Evolutionary conservation across 2,113 vertebrate genomes (phyloP).

Genomic region (Chascanopsetta lugubris): DNA sequence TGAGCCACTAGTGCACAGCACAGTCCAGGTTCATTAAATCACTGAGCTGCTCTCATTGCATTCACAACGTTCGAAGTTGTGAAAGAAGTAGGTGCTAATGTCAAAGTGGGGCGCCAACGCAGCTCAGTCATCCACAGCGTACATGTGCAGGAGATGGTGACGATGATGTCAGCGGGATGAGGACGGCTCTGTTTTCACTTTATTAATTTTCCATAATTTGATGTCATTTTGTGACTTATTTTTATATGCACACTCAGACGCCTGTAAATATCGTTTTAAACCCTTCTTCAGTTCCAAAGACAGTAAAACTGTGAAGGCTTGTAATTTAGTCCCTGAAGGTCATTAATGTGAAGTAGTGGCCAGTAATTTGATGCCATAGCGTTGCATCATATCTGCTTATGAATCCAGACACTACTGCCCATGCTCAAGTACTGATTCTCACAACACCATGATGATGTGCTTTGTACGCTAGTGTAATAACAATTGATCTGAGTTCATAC

Average conservation of each 20-base stretch:
- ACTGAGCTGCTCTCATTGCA: conserved; percentile 39
- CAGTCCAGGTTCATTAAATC: conserved; percentile 39
- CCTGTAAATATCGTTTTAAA: not conserved
- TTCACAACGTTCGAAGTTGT: conserved; percentile 37
- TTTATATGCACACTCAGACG: not conserved
- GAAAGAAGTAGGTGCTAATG: conserved; percentile 31
- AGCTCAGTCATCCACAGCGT: not conserved
- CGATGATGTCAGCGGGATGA: not conserved
- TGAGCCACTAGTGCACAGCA: conserved; percentile 28
- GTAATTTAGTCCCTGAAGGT: conserved; percentile 6
- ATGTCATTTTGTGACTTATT: not conserved
- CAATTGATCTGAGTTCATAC: too few species aligned
- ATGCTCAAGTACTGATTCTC: not conserved
- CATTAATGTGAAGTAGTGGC: not conserved
- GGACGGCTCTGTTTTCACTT: not conserved
- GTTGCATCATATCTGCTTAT: conserved; percentile 6
- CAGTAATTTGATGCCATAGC: conserved; percentile 14
- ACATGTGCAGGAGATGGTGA: not conserved
- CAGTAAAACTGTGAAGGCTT: not conserved
- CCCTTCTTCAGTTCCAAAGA: not conserved
- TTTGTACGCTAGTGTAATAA: too few species aligned
- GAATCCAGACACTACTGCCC: not conserved
- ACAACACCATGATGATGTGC: not conserved
- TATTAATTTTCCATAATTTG: not conserved
- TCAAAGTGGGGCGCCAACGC: conserved; percentile 6